phyloP scores from a whole-genome alignment of 2,797 vertebrate genomes.

The Aulostomus chinensis region DNA sequence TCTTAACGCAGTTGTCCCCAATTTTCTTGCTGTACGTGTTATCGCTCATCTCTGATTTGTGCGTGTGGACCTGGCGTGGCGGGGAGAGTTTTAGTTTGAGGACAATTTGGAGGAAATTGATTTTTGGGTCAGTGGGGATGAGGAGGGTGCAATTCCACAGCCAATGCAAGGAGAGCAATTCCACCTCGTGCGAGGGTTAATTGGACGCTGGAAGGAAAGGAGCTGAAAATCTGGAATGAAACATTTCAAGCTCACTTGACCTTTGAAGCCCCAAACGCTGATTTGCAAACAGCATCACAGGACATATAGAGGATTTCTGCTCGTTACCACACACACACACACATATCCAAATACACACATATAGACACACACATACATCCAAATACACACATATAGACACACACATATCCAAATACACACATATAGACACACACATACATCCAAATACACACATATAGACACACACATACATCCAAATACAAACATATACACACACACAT shows the following conservation, averaged over 20 bases:
- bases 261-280: not conserved
- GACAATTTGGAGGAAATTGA: slow-evolving; percentile 47
- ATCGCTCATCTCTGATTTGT: slow-evolving; percentile 19
- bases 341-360: too few species aligned
- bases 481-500: too few species aligned
- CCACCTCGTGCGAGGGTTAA: slow-evolving; percentile 38
- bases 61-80: not conserved
- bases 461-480: too few species aligned
- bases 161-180: slow-evolving; percentile 41
- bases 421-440: too few species aligned
- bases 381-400: too few species aligned
- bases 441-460: too few species aligned
- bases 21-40: slow-evolving; percentile 8
- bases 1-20: slow-evolving; percentile 17
- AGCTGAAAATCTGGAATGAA: slow-evolving; percentile 42
- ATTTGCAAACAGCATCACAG: too few species aligned
- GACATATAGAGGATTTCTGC: too few species aligned
- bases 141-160: slow-evolving; percentile 37
- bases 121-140: slow-evolving; percentile 42
- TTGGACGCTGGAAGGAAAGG: slow-evolving; percentile 46
- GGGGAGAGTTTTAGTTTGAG: slow-evolving; percentile 3
- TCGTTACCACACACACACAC: too few species aligned
- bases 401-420: too few species aligned
- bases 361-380: too few species aligned
- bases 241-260: slow-evolving; percentile 28